These are phyloP conservation scores for western clawed frog (Xenopus tropicalis) DNA, from an alignment of 2,113 vertebrate genomes.

Conservation along the genomic window UCB_Xtro_10.0 CM004450.2:80052001-80052500, in stretches of 20 bases:
- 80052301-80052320: no score
- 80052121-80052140: slow-evolving; percentile 14
- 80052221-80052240: background rate
- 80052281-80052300: no score
- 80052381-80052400: no score
- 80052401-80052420: no score
- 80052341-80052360: no score
- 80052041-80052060: slow-evolving; percentile 15
- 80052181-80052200: slow-evolving; percentile 14
- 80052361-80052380: no score
- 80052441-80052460: no score
- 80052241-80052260: background rate
- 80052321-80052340: no score
- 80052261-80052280: background rate
- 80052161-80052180: slow-evolving; percentile 8
- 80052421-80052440: no score
- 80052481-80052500: no score
- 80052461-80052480: no score
- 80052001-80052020: slow-evolving; percentile 15
- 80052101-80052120: slow-evolving; percentile 23
- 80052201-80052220: background rate
- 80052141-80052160: slow-evolving; percentile 22
- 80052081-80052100: slow-evolving; percentile 10
- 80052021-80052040: slow-evolving; percentile 16
- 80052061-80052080: slow-evolving; percentile 39